A percentile compares a stretch with the other conserved stretches of the same genome.
These are phyloP conservation scores for Callosobruchus maculatus DNA, from an alignment of 2,888 invertebrate species.

Conservation along the genomic window DNA sequence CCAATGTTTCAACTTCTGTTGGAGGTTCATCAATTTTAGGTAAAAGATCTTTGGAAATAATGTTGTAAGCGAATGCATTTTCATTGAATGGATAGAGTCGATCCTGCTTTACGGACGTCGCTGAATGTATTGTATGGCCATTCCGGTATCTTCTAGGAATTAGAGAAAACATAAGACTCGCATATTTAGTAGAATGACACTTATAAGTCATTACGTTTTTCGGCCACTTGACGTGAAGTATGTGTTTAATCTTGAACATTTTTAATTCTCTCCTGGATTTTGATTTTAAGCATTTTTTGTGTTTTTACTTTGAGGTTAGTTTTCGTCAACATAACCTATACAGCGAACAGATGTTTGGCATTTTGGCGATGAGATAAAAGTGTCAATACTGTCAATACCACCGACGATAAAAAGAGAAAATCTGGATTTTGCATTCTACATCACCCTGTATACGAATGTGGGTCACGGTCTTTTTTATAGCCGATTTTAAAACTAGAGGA, in stretches of 20 bases:
- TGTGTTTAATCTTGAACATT: slow-evolving; percentile 6
- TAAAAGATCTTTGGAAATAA: slow-evolving; percentile 10
- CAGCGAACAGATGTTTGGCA: no score
- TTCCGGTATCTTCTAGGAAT: background rate
- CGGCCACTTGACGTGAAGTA: background rate
- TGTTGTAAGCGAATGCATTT: slow-evolving; percentile 19
- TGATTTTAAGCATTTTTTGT: no score
- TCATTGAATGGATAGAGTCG: slow-evolving; percentile 7
- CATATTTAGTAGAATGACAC: background rate
- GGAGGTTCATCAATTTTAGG: background rate
- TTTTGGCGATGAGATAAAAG: no score
- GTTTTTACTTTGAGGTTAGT: background rate
- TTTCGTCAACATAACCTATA: background rate
- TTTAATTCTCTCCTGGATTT: background rate
- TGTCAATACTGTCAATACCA: no score
- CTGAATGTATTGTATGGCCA: background rate
- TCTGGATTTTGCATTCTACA: no score
- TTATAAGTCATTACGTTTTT: background rate
- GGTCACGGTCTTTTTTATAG: no score
- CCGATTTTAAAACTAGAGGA: no score
- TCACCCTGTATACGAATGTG: no score
- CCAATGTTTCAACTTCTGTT: background rate
- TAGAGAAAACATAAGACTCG: background rate
- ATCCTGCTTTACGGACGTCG: background rate
- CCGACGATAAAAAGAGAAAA: no score